Conservation (phyloP, 2,797 vertebrate genomes). For the Falco naumanni region DNA sequence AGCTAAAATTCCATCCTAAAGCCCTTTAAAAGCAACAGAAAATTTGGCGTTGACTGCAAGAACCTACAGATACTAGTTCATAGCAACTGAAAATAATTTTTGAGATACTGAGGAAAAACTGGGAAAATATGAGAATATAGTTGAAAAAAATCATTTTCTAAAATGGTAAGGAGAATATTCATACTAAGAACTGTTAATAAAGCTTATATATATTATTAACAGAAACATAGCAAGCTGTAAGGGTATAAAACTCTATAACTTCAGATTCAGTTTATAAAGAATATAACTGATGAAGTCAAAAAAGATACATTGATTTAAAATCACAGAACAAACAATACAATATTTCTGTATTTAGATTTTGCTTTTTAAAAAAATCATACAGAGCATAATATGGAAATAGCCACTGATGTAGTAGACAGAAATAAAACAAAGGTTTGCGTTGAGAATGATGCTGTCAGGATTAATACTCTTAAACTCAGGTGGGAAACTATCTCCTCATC, state of each 20-base stretch:
- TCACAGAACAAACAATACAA: not conserved
- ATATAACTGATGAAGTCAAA: not conserved
- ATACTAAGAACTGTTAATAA: not conserved
- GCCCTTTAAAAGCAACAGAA: not conserved
- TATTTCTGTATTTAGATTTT: not conserved
- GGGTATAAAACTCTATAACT: not conserved
- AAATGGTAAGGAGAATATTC: not conserved
- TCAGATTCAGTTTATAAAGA: not conserved
- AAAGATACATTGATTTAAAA: not conserved
- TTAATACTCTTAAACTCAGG: not conserved
- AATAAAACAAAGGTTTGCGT: not conserved
- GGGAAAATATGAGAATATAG: not conserved
- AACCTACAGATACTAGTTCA: not conserved
- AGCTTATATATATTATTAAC: not conserved
- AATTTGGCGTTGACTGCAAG: not conserved
- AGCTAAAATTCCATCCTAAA: not conserved
- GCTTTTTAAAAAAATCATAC: not conserved
- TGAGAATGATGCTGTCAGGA: not conserved
- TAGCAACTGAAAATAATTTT: not conserved
- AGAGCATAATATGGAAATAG: not conserved
- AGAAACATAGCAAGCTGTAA: not conserved
- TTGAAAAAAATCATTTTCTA: not conserved
- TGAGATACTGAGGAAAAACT: not conserved
- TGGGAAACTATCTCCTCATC: not conserved
- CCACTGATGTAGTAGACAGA: not conserved